A percentile compares a stretch with the other conserved stretches of the same genome.
Evolutionary conservation across 1,140 invertebrate genomes (phyloP).

Genomic region (Trinorchestia longiramus): DNA sequence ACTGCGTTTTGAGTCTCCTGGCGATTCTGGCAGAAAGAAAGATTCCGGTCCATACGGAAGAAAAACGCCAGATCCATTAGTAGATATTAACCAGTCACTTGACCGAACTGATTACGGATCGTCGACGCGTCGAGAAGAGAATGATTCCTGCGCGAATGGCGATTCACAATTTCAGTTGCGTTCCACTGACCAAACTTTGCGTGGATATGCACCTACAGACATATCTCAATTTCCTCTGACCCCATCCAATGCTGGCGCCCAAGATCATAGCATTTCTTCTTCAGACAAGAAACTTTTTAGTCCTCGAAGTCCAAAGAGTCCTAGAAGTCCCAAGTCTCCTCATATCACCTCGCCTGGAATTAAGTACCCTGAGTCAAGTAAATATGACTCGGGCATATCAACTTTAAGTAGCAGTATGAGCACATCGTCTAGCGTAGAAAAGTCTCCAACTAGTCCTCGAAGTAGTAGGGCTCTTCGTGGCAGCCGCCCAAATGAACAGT

Average conservation of each 20-base stretch:
- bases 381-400: conserved; percentile 86
- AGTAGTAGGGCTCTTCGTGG: background rate
- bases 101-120: background rate
- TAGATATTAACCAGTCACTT: conserved; percentile 44
- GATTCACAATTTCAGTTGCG: background rate
- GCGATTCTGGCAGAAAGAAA: background rate
- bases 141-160: background rate
- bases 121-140: background rate
- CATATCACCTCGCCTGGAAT: conserved; percentile 81
- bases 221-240: background rate
- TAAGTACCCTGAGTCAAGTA: conserved; percentile 76
- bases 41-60: conserved; percentile 31
- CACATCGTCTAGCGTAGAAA: conserved; percentile 83
- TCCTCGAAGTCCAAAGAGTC: conserved; percentile 76
- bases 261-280: background rate
- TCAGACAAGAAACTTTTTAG: background rate
- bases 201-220: background rate
- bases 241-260: background rate
- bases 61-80: conserved; percentile 34
- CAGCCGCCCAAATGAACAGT: conserved; percentile 12
- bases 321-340: conserved; percentile 76
- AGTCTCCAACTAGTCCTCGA: conserved; percentile 77
- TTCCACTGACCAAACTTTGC: background rate
- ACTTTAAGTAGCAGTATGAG: conserved; percentile 79
- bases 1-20: conserved; percentile 16